Evolutionary conservation across 2,888 invertebrate genomes (phyloP).

Genomic region (Archips crataeganus): DNA sequence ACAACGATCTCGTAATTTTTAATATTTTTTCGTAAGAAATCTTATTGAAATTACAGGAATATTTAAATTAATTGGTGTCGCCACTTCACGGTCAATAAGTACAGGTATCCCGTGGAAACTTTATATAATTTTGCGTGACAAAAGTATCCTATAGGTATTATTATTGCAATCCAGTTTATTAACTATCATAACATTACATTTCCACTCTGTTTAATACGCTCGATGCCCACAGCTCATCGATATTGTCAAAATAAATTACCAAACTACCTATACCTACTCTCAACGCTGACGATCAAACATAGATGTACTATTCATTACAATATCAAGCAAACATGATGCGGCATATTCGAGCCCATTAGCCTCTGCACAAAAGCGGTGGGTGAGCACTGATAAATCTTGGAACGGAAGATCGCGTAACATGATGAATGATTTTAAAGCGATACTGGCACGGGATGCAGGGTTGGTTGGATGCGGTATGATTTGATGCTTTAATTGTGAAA

Average conservation of each 20-base stretch:
- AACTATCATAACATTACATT: too few species aligned
- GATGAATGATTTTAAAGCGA: slow-evolving; percentile 81
- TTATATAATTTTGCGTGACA: too few species aligned
- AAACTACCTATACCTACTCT: not conserved
- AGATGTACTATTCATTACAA: slow-evolving; percentile 29
- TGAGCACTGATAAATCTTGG: slow-evolving; percentile 69
- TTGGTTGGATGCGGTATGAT: slow-evolving; percentile 21
- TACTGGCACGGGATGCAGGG: slow-evolving; percentile 48
- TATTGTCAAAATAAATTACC: not conserved
- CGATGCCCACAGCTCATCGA: too few species aligned
- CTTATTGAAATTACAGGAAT: too few species aligned
- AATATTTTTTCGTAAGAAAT: too few species aligned
- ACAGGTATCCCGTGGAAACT: too few species aligned
- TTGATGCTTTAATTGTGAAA: not conserved
- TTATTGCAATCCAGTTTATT: too few species aligned
- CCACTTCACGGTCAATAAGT: too few species aligned
- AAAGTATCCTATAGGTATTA: too few species aligned
- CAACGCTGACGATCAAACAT: not conserved
- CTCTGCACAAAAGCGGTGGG: slow-evolving; percentile 63
- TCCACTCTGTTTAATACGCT: too few species aligned
- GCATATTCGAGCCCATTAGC: slow-evolving; percentile 66
- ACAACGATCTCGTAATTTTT: too few species aligned
- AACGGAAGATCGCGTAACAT: slow-evolving; percentile 62
- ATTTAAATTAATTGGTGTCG: too few species aligned
- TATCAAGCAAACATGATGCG: slow-evolving; percentile 46